Percentiles rank a stretch among this genome's conserved stretches.
These are phyloP conservation scores for Merops nubicus DNA, from an alignment of 2,113 vertebrate species.

Conservation along the genomic window DNA sequence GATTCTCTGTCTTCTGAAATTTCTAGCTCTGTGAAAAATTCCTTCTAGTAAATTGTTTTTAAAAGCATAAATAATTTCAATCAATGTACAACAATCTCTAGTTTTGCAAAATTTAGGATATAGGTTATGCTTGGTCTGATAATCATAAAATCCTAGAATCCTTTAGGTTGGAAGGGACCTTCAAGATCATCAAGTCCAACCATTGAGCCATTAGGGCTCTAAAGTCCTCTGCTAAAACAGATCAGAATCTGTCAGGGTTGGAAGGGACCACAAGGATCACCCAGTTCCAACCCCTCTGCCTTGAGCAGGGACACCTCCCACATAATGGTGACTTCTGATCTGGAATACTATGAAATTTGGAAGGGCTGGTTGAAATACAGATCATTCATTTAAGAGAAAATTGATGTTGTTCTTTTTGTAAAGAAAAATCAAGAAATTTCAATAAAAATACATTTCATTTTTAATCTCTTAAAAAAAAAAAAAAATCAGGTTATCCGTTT, in stretches of 20 bases:
- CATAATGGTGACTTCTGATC: background rate
- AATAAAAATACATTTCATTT: background rate
- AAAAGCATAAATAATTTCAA: background rate
- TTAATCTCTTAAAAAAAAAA: background rate
- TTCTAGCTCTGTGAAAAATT: background rate
- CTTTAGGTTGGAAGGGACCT: too few species aligned
- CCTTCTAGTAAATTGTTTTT: background rate
- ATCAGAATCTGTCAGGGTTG: too few species aligned
- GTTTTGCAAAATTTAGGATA: background rate
- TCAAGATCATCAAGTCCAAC: too few species aligned
- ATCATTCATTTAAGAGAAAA: background rate
- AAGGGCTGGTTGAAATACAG: accelerated
- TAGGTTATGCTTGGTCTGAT: background rate
- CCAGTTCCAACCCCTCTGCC: too few species aligned
- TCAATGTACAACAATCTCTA: background rate
- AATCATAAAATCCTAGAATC: too few species aligned
- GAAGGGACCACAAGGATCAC: too few species aligned
- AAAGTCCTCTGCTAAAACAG: too few species aligned
- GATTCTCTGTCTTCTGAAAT: background rate
- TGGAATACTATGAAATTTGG: background rate
- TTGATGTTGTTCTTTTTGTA: background rate
- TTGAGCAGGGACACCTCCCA: too few species aligned
- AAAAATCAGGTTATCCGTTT: background rate
- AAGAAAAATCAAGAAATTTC: background rate
- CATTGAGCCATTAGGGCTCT: too few species aligned